Evolutionary conservation across 2,797 vertebrate species (phyloP).

Genomic region (Chaetophractus vellerosus): DNA sequence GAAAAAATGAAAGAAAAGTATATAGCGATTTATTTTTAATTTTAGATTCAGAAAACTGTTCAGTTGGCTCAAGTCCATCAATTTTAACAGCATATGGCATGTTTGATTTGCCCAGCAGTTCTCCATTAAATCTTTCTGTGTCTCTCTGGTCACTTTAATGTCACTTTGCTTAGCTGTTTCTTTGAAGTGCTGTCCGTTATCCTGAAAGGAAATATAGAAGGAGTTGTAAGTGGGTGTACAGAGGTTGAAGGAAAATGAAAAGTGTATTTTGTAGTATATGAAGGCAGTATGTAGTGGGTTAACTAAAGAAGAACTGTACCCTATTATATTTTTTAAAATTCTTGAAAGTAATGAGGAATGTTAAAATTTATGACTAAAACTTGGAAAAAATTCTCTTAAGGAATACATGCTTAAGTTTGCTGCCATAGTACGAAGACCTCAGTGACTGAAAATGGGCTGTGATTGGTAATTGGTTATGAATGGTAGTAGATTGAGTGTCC

Average conservation of each 20-base stretch:
- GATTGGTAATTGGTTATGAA: background rate
- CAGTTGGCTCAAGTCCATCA: constrained; percentile 68
- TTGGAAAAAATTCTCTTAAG: constrained; percentile 22
- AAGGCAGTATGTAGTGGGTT: constrained; percentile 52
- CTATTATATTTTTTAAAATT: background rate
- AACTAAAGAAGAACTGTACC: constrained; percentile 30
- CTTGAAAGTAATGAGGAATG: background rate
- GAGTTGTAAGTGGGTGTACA: background rate
- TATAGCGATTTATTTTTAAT: constrained; percentile 49
- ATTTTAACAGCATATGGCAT: constrained; percentile 75
- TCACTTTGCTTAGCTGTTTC: constrained; percentile 78
- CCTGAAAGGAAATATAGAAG: constrained; percentile 79
- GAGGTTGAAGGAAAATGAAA: constrained; percentile 72
- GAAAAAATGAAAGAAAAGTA: background rate
- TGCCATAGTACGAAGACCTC: background rate
- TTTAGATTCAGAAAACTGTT: constrained; percentile 38
- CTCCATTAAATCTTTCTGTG: constrained; percentile 77
- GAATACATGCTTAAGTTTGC: background rate
- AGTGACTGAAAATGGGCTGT: background rate
- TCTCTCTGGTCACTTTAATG: constrained; percentile 82
- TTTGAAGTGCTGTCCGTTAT: constrained; percentile 80
- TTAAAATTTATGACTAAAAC: constrained; percentile 55
- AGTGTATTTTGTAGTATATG: constrained; percentile 47
- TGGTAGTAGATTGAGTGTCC: background rate
- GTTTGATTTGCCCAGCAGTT: constrained; percentile 76